Percentiles rank a stretch among this genome's conserved stretches.
Evolutionary conservation across 1,140 invertebrate species (phyloP).

Genomic region (Rhyzopertha dominica): DNA sequence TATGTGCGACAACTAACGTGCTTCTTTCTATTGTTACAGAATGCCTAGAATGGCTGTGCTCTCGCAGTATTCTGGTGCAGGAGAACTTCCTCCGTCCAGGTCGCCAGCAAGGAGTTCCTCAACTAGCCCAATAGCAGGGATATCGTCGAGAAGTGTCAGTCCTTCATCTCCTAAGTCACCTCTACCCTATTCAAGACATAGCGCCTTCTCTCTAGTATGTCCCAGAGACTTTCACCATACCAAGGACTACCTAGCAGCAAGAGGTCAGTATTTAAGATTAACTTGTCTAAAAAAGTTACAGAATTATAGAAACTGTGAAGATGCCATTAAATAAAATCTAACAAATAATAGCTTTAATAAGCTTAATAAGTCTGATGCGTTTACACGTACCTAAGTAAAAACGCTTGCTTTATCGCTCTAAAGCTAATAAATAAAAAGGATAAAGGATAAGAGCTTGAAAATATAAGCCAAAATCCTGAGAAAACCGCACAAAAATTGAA

Average conservation of each 20-base stretch:
- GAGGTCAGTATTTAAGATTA: constrained; percentile 27
- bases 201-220: constrained; percentile 44
- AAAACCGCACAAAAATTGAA: too few relatives aligned
- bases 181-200: constrained; percentile 31
- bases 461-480: too few relatives aligned
- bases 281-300: too few relatives aligned
- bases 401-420: too few relatives aligned
- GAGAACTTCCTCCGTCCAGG: constrained; percentile 24
- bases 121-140: constrained; percentile 31
- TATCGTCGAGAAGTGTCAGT: constrained; percentile 39
- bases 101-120: constrained; percentile 33
- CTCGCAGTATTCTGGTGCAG: constrained; percentile 22
- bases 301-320: too few relatives aligned
- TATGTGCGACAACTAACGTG: too few relatives aligned
- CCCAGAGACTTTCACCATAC: constrained; percentile 39
- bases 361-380: too few relatives aligned
- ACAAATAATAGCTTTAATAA: too few relatives aligned
- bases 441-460: too few relatives aligned
- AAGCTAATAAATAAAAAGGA: too few relatives aligned
- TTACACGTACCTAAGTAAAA: too few relatives aligned
- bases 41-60: constrained; percentile 42
- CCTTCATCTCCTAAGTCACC: constrained; percentile 39
- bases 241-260: constrained; percentile 35
- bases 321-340: too few relatives aligned
- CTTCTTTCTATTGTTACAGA: constrained; percentile 26